Base-by-base conservation (phyloP, 2,797 vertebrate genomes). In the Cyprinodon diabolis region DNA sequence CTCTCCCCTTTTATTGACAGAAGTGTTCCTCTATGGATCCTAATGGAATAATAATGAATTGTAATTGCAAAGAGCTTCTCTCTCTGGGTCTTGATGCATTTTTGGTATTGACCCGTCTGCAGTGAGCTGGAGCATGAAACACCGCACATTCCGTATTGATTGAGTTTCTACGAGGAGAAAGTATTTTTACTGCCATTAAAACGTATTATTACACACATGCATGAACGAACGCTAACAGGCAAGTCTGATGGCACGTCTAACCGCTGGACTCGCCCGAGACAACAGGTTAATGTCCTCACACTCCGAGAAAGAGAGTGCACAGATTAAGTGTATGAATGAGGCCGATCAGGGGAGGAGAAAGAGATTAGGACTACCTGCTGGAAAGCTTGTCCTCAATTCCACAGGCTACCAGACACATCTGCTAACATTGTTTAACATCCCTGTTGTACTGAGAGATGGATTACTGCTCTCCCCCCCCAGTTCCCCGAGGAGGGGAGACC, bases 321-420 rank as follows among this genome's bases (percentile, higher is more conserved):
- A 47, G 77, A 77, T 67, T 68, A 67, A 77, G 71, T 54, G 75
- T 58, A 60, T 35, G 66, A 68, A 71, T 68, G 70, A 72, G 67
- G 47, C 43, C 73, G 78, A 89, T 83, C 56, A 58, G 48, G 68
- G 54, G 47, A 71, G 72, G 54, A 57, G 76, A 71, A 65, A 87
- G 77, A 86, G 90, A 93, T 94, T 91, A 94, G 76, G 82, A 90
- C 82, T 92, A 93, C 94, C 95, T 94, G 92, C 91, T 92, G 90
- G 82, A 91, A 90, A 82, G 85, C 82, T 87, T 92, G 94, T 89
- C 93, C 93, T 92, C 89, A 88, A 94, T 95, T 93, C 87, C 66
- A 37, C 72, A 80, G 86, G 87, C 80, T 80, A 82, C 78, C 81
- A 84, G 78, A 89, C 89, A 87, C 92, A 94, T 94, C 93, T 94